phyloP scores from a whole-genome alignment of 1,140 invertebrate species.

The Papilio helenus region DNA sequence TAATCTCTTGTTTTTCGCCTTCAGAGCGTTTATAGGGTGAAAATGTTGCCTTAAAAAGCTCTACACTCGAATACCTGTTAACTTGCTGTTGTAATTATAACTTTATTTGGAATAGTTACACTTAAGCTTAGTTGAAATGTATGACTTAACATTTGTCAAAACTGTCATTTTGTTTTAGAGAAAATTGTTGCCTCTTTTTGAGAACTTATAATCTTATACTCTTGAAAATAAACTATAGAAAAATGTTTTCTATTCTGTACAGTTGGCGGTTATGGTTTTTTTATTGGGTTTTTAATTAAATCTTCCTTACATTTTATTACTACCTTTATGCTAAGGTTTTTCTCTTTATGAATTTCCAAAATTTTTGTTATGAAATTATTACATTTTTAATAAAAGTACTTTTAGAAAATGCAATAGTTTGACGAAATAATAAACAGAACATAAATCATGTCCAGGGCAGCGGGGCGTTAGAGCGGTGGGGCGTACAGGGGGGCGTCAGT shows the following conservation, averaged over 20 bases:
- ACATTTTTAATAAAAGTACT: neutral
- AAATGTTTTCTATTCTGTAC: too few species aligned
- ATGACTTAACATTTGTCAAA: too few species aligned
- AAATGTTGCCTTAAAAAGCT: conserved; percentile 42
- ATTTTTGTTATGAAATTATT: too few species aligned
- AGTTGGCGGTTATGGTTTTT: too few species aligned
- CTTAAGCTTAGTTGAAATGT: neutral
- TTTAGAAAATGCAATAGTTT: conserved; percentile 10
- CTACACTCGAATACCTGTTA: conserved; percentile 32
- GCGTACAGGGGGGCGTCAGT: neutral
- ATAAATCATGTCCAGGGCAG: conserved; percentile 10
- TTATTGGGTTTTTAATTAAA: too few species aligned
- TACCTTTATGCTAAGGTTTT: too few species aligned
- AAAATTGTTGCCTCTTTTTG: too few species aligned
- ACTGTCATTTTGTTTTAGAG: too few species aligned
- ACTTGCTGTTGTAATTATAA: neutral
- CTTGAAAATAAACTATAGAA: too few species aligned
- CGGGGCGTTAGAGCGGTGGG: neutral
- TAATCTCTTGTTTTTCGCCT: conserved; percentile 44
- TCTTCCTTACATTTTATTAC: too few species aligned
- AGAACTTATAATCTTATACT: too few species aligned
- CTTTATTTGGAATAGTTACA: neutral
- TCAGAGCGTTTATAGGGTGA: conserved; percentile 48
- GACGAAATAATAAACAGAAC: neutral
- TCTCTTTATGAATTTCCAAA: too few species aligned